phyloP scores from a whole-genome alignment of 2,113 vertebrate species.

The Stigmatopora argus region DNA sequence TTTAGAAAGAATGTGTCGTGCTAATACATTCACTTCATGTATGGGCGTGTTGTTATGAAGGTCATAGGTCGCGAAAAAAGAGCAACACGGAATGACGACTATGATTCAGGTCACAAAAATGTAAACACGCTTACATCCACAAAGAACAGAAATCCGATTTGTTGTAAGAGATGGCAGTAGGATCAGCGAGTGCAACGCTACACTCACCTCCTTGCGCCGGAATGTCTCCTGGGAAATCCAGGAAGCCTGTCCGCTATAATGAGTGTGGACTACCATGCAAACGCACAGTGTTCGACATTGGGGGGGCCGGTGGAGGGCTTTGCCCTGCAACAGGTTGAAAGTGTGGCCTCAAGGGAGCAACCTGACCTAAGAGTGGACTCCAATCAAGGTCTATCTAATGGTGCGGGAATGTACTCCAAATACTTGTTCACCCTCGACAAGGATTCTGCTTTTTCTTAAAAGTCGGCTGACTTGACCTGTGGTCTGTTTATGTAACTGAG shows the following conservation, averaged over 20 bases:
- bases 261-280: slow-evolving; percentile 13
- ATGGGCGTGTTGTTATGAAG: neutral
- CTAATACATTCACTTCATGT: neutral
- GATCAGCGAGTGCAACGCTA: slow-evolving; percentile 37
- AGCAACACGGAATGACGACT: neutral
- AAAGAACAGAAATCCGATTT: slow-evolving; percentile 52
- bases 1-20: too few relatives aligned
- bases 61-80: neutral
- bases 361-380: slow-evolving; percentile 4
- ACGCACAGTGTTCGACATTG: slow-evolving; percentile 8
- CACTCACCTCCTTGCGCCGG: slow-evolving; percentile 37
- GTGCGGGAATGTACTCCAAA: neutral
- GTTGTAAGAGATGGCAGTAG: slow-evolving; percentile 40
- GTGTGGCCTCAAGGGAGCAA: slow-evolving; percentile 2
- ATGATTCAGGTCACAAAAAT: slow-evolving; percentile 43
- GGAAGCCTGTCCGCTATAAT: slow-evolving; percentile 33
- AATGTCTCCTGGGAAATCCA: slow-evolving; percentile 25
- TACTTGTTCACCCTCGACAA: slow-evolving; percentile 1
- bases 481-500: neutral
- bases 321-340: slow-evolving; percentile 10
- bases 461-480: neutral
- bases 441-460: slow-evolving; percentile 11
- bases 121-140: slow-evolving; percentile 42
- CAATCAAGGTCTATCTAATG: slow-evolving; percentile 12
- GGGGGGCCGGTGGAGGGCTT: neutral